Conservation (phyloP, 2,888 invertebrate genomes). For the Pteria penguin region DNA sequence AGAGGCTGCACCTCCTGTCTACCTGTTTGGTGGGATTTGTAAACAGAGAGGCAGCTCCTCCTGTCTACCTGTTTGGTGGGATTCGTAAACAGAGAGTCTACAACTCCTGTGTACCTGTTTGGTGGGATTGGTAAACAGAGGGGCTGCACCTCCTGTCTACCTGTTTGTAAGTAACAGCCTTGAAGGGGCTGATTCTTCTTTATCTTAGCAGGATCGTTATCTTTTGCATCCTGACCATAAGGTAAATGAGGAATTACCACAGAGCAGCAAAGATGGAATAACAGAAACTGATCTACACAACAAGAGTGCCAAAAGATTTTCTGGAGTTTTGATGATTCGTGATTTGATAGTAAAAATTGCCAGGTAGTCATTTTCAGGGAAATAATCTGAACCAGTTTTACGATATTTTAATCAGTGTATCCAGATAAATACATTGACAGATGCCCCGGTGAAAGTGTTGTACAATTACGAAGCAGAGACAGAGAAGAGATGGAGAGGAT, state of each 20-base stretch:
- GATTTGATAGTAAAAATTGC: neutral
- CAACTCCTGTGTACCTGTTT: too few relatives aligned
- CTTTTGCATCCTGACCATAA: neutral
- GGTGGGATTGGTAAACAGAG: constrained; percentile 1
- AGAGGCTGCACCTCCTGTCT: too few relatives aligned
- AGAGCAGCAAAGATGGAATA: neutral
- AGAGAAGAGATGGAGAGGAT: too few relatives aligned
- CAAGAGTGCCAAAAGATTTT: neutral
- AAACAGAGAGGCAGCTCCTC: too few relatives aligned
- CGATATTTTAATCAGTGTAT: neutral
- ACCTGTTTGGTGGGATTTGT: too few relatives aligned
- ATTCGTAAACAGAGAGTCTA: too few relatives aligned
- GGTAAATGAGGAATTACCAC: neutral
- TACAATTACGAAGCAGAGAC: too few relatives aligned
- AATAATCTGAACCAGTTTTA: neutral
- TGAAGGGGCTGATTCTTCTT: neutral
- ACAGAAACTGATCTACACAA: neutral
- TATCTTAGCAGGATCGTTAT: constrained; percentile 1
- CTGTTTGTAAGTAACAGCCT: neutral
- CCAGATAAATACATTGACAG: too few relatives aligned
- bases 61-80: too few relatives aligned
- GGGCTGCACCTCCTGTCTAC: constrained; percentile 4
- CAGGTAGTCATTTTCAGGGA: constrained; percentile 1
- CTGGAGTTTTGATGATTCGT: neutral
- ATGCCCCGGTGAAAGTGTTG: too few relatives aligned